Conservation (phyloP, 2,888 invertebrate species). For the Sphaerophoria rueppellii region DNA sequence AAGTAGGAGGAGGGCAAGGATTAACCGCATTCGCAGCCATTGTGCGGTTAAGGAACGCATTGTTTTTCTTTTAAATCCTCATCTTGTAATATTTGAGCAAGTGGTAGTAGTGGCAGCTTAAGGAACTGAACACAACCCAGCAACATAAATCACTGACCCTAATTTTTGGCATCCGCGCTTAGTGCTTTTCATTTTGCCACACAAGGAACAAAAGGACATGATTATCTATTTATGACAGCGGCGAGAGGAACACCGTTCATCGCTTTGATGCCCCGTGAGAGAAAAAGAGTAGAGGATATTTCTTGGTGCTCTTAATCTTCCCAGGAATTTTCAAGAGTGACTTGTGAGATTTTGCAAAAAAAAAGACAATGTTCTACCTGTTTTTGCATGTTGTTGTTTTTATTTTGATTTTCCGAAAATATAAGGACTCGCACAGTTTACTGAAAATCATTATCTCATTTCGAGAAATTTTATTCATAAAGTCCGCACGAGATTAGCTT, state of each 20-base stretch:
- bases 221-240: slow-evolving; percentile 66
- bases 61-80: slow-evolving; percentile 67
- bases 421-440: slow-evolving; percentile 12
- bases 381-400: slow-evolving; percentile 1
- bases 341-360: slow-evolving; percentile 11
- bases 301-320: slow-evolving; percentile 57
- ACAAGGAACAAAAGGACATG: slow-evolving; percentile 66
- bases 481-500: slow-evolving; percentile 29
- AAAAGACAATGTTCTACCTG: slow-evolving; percentile 1
- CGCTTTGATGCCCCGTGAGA: not conserved
- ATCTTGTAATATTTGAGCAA: slow-evolving; percentile 60
- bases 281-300: not conserved
- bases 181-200: slow-evolving; percentile 52
- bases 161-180: slow-evolving; percentile 61
- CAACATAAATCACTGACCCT: slow-evolving; percentile 70
- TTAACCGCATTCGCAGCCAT: slow-evolving; percentile 69
- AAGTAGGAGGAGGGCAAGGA: slow-evolving; percentile 53
- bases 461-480: slow-evolving; percentile 63
- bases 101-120: slow-evolving; percentile 60
- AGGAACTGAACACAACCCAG: slow-evolving; percentile 42
- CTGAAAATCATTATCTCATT: slow-evolving; percentile 68
- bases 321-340: not conserved
- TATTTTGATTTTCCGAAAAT: slow-evolving; percentile 1
- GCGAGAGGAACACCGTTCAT: slow-evolving; percentile 8
- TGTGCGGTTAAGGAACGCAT: slow-evolving; percentile 67